Conservation (phyloP, 2,797 vertebrate species). For the Eidolon dupreanum region DNA sequence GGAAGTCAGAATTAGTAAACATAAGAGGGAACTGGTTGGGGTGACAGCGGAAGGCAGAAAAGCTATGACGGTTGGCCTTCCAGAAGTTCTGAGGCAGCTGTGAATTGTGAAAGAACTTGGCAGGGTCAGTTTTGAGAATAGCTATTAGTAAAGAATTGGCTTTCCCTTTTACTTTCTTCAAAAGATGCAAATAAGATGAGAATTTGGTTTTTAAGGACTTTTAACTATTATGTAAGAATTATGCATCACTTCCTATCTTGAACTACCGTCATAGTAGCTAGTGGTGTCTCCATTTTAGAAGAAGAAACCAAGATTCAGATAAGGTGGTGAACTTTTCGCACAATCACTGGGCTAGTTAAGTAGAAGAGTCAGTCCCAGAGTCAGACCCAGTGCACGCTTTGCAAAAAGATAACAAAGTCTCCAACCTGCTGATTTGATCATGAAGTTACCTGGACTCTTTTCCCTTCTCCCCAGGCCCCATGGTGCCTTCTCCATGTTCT, state of each 20-base stretch:
- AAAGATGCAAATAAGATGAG: not conserved
- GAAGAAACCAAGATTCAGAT: not conserved
- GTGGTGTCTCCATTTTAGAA: not conserved
- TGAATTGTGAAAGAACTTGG: not conserved
- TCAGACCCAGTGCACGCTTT: not conserved
- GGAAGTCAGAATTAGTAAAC: not conserved
- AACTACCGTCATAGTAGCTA: not conserved
- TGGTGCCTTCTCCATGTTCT: not conserved
- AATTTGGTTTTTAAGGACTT: not conserved
- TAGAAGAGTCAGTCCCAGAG: not conserved
- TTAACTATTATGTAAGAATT: not conserved
- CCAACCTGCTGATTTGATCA: too few species aligned
- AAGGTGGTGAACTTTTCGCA: not conserved
- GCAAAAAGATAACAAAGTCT: not conserved
- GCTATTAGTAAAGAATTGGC: not conserved
- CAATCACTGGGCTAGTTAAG: not conserved
- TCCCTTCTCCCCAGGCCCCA: not conserved
- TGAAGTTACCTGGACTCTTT: not conserved
- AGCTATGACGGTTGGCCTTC: not conserved
- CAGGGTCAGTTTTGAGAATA: not conserved
- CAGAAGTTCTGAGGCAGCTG: not conserved
- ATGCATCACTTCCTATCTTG: not conserved
- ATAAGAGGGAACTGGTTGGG: rapidly evolving
- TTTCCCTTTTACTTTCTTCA: not conserved
- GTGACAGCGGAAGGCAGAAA: not conserved